Evolutionary conservation across 2,797 vertebrate genomes (phyloP), one percentile per base, ranked within the genome.

Genomic region (Synaphobranchus kaupii): DNA sequence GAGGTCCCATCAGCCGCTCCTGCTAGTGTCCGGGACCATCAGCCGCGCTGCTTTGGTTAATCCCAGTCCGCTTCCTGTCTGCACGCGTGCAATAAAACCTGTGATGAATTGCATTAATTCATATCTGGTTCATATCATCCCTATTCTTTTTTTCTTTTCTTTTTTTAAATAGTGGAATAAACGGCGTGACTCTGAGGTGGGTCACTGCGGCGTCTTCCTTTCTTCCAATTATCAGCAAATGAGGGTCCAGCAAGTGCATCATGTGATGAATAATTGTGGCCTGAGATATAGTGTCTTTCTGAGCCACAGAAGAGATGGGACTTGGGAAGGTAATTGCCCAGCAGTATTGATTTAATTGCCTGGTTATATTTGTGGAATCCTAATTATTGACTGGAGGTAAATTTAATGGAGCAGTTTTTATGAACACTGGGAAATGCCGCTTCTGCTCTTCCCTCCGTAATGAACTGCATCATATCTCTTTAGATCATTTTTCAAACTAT

Each of bases 381-480:
- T 99, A 98, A 99, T 99, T 99, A 99, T 98, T 98, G 98, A 98
- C 97, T 98, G 96, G 97, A 99, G 98, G 97, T 97, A 97, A 97
- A 97, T 98, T 98, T 98, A 99, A 98, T 98, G 96, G 97, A 96
- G 95, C 95, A 95, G 96, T 95, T 97, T 98, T 98, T 98, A 97
- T 98, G 97, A 98, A 98, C 96, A 96, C 95, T 95, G 97, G 96
- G 97, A 98, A 97, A 97, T 95, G 95, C 97, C 96, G 97, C 96
- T 96, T 93, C 94, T 93, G 96, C 96, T 96, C 97, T 96, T 95
- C 96, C 96, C 95, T 93, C 96, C 96, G 95, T 98, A 98, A 98
- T 97, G 97, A 98, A 97, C 97, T 94, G 94, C 94, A 94, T 96
- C 92, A 92, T 96, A 95, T 97, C 96, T 96, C 97, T 94, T 96